Conservation (phyloP, 2,113 vertebrate species). For the Gambusia holbrooki region DNA sequence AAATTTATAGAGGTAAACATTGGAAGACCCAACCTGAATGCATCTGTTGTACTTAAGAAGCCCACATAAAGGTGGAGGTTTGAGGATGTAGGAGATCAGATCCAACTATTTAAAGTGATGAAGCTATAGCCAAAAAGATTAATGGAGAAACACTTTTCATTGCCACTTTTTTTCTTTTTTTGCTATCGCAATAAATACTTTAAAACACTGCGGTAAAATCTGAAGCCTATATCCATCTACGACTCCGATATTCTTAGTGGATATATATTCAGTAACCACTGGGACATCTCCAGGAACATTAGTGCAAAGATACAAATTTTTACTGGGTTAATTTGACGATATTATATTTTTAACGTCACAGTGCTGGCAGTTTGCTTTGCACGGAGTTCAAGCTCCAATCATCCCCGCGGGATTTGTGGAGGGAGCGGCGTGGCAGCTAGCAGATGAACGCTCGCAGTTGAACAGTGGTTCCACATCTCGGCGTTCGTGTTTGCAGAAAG, state of each 20-base stretch:
- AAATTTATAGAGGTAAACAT: no score
- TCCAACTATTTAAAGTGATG: no score
- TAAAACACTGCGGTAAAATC: background rate
- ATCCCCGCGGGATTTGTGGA: slow-evolving; percentile 64
- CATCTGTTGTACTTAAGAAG: no score
- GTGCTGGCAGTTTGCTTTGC: slow-evolving; percentile 39
- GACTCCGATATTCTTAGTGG: background rate
- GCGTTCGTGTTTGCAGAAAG: slow-evolving; percentile 7
- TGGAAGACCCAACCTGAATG: no score
- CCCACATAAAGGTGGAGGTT: no score
- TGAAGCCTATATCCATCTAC: background rate
- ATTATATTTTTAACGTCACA: slow-evolving; percentile 22
- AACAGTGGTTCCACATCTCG: slow-evolving; percentile 53
- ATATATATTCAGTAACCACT: background rate
- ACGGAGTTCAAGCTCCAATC: slow-evolving; percentile 55
- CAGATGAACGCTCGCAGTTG: slow-evolving; percentile 68
- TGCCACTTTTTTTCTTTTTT: background rate
- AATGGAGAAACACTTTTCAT: background rate
- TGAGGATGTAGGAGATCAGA: no score
- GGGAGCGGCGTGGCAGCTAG: slow-evolving; percentile 46
- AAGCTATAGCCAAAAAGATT: no score
- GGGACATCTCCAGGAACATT: background rate
- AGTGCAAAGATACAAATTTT: background rate
- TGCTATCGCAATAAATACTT: background rate
- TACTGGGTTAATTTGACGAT: slow-evolving; percentile 32